Conservation (phyloP, 2,113 vertebrate genomes). For the Stigmatopora argus region DNA sequence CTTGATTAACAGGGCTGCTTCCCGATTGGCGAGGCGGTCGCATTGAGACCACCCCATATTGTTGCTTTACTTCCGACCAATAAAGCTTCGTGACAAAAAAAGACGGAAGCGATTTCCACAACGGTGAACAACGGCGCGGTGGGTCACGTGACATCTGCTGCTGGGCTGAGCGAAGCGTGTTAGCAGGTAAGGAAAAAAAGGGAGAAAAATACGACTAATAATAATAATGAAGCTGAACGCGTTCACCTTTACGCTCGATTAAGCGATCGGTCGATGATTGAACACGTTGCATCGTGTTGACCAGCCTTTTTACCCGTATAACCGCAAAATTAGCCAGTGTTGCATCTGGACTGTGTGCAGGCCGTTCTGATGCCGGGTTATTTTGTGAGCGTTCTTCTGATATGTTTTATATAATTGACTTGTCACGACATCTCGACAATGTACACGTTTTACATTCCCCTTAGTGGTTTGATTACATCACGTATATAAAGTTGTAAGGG, state of each 20-base stretch:
- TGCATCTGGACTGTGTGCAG: conserved; percentile 27
- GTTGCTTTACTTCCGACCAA: neutral
- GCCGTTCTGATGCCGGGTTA: conserved; percentile 52
- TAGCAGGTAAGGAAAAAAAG: conserved; percentile 67
- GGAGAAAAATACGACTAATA: neutral
- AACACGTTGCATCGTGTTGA: neutral
- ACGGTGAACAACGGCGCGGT: conserved; percentile 51
- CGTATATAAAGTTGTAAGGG: neutral
- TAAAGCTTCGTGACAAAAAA: neutral
- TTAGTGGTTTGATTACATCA: accelerated
- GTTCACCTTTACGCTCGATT: neutral
- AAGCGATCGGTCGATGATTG: neutral
- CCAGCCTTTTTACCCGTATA: neutral
- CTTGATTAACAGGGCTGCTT: neutral
- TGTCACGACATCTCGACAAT: conserved; percentile 2
- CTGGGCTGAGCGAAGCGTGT: conserved; percentile 73
- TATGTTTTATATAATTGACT: neutral
- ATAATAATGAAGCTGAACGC: neutral
- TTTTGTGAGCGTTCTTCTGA: conserved; percentile 8
- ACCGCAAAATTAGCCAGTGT: neutral
- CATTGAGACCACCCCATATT: neutral
- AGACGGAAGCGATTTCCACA: conserved; percentile 8
- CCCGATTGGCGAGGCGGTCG: conserved; percentile 21
- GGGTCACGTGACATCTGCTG: conserved; percentile 67
- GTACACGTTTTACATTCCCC: accelerated